phyloP scores from a whole-genome alignment of 2,113 vertebrate species.

The Lontra canadensis region DNA sequence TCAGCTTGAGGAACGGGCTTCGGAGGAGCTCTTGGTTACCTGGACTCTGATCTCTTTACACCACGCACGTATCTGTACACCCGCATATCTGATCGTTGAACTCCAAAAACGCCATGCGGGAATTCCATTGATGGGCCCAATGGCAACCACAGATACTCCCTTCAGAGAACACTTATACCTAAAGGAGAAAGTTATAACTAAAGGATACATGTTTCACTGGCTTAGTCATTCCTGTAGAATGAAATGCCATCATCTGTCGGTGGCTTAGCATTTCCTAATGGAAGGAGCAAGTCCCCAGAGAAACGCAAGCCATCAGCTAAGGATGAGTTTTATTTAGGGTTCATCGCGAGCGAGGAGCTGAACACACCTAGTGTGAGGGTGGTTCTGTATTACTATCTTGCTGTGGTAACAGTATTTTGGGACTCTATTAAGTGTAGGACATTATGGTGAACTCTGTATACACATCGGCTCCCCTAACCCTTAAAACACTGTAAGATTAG shows the following conservation, averaged over 20 bases:
- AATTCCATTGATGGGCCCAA: not conserved
- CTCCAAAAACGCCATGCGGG: not conserved
- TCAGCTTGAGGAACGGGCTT: not conserved
- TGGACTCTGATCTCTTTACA: conserved; percentile 46
- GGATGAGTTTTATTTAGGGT: conserved; percentile 8
- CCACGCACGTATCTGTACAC: not conserved
- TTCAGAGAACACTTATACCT: conserved; percentile 25
- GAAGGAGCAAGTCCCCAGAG: not conserved
- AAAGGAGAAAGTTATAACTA: not conserved
- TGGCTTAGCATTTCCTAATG: conserved; percentile 2
- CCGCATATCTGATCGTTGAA: not conserved
- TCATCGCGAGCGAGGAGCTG: not conserved
- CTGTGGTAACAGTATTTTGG: not conserved
- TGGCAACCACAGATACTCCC: not conserved
- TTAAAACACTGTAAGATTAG: not conserved
- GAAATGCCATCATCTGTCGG: not conserved
- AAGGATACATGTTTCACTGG: conserved; percentile 24
- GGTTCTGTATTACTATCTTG: not conserved
- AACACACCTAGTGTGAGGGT: not conserved
- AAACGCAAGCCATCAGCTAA: not conserved
- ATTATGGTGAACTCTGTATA: not conserved
- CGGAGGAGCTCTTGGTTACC: conserved; percentile 10
- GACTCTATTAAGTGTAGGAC: not conserved
- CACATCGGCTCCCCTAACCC: not conserved
- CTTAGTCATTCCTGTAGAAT: conserved; percentile 4